Percentiles rank a stretch among this genome's conserved stretches.
Conservation (phyloP, 2,888 invertebrate species). For the Apodemia mormo region DNA sequence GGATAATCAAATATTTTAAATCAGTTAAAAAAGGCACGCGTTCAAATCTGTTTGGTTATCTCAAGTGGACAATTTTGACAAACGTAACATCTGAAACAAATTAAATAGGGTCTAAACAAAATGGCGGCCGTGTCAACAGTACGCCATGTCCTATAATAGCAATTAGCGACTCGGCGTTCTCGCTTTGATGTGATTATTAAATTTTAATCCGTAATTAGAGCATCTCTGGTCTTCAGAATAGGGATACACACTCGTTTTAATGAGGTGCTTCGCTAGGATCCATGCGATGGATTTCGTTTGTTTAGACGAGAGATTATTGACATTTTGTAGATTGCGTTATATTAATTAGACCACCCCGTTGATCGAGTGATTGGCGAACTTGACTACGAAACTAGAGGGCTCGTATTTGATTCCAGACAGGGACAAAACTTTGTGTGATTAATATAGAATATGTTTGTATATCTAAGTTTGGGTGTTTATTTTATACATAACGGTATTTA, state of each 20-base stretch:
- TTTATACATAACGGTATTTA: too few relatives aligned
- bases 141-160: conserved; percentile 24
- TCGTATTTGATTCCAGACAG: neutral
- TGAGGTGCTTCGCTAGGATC: neutral
- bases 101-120: conserved; percentile 24
- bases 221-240: neutral
- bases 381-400: too few relatives aligned
- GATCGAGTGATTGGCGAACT: too few relatives aligned
- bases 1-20: neutral
- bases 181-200: conserved; percentile 37
- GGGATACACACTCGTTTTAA: conserved; percentile 11
- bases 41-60: neutral
- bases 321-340: neutral
- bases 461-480: too few relatives aligned
- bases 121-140: conserved; percentile 22
- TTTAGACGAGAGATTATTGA: neutral
- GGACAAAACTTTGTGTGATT: too few relatives aligned
- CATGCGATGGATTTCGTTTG: neutral
- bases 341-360: neutral
- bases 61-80: conserved; percentile 7
- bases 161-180: conserved; percentile 31
- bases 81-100: conserved; percentile 15
- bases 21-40: conserved; percentile 3
- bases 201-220: conserved; percentile 33
- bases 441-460: too few relatives aligned